Conservation (phyloP, 2,113 vertebrate species). For the Meleagris gallopavo region DNA sequence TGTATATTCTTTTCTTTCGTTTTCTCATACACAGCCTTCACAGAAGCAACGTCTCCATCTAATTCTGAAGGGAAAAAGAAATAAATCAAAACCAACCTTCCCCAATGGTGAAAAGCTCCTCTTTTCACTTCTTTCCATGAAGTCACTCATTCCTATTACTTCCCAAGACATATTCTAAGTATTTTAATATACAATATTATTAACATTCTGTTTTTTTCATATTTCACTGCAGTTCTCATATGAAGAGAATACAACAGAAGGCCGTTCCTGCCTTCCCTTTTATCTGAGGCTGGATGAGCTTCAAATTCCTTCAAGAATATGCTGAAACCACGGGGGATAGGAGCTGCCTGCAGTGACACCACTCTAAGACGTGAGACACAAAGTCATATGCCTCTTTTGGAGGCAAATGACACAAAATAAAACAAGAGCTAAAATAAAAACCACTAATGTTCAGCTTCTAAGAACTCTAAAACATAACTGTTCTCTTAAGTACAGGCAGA, state of each 20-base stretch:
- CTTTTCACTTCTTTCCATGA: not conserved
- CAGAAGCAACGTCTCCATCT: conserved; percentile 84
- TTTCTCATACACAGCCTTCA: conserved; percentile 83
- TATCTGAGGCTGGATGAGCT: not conserved
- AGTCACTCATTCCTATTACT: not conserved
- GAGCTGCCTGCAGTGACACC: not conserved
- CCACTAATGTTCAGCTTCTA: not conserved
- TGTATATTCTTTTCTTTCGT: conserved; percentile 77
- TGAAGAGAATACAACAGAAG: not conserved
- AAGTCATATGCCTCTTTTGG: not conserved
- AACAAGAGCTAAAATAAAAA: not conserved
- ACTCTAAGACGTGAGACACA: not conserved
- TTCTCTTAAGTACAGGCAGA: not conserved
- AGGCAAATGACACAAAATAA: not conserved
- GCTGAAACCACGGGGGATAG: not conserved
- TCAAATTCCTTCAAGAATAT: not conserved
- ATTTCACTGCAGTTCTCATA: not conserved
- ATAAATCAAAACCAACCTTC: fast-evolving
- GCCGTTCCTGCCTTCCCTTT: not conserved
- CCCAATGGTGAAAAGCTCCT: not conserved
- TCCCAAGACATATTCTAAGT: not conserved
- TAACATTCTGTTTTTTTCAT: not conserved
- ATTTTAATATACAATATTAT: not conserved
- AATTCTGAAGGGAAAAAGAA: conserved; percentile 70
- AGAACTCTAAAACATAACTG: not conserved